These are phyloP conservation scores for Cancer borealis DNA, from an alignment of 2,888 invertebrate genomes.

Conservation along the genomic window DNA sequence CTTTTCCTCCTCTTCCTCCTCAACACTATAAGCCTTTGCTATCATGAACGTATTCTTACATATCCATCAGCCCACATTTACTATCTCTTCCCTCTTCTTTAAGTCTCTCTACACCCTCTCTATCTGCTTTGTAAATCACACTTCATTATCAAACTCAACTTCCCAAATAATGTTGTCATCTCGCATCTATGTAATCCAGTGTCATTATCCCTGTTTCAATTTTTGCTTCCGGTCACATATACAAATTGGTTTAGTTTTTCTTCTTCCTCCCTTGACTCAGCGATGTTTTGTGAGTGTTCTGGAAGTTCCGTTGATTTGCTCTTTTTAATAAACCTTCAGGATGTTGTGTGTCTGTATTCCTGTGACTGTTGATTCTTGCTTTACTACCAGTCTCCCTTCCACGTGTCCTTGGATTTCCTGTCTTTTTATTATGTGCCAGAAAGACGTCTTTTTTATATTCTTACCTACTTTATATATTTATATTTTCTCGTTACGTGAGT, in stretches of 20 bases:
- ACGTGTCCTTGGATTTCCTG: background rate
- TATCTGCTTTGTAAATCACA: background rate
- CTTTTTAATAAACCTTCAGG: background rate
- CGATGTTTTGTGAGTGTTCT: background rate
- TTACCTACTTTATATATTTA: no score
- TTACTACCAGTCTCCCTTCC: background rate
- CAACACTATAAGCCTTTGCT: background rate
- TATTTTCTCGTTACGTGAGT: no score
- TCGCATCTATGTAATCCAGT: background rate
- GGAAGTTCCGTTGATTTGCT: background rate
- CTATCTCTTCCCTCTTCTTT: background rate
- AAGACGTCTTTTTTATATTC: no score
- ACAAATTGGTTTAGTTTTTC: background rate
- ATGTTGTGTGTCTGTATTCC: background rate
- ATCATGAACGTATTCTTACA: background rate
- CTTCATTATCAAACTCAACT: background rate
- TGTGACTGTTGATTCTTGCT: background rate
- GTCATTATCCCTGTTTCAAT: background rate
- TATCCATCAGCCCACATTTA: background rate
- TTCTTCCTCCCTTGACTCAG: background rate
- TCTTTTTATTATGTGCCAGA: background rate
- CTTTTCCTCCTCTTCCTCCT: slow-evolving; percentile 2
- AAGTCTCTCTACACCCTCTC: background rate
- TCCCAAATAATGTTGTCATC: background rate
- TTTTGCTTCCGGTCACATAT: background rate